A percentile compares a stretch with the other conserved stretches of the same genome.
These are phyloP conservation scores for Euzetes globulus DNA, from an alignment of 2,888 invertebrate genomes.

Conservation along the genomic window DNA sequence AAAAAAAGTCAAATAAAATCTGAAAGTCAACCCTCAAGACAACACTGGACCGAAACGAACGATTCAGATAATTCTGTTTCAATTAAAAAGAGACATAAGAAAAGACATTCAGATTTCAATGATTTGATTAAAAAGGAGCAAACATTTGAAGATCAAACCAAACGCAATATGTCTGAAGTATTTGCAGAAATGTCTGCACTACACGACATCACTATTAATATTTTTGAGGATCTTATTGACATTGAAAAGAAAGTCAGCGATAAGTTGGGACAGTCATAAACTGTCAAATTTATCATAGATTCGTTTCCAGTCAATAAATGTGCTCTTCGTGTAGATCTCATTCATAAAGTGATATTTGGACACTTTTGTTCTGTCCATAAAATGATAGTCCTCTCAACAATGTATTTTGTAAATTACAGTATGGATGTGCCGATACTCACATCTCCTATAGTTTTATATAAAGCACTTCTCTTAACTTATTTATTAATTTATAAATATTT, in stretches of 20 bases:
- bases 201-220: conserved; percentile 34
- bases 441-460: no score
- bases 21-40: neutral
- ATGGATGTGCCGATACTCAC: no score
- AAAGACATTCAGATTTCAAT: conserved; percentile 6
- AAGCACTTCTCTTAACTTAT: neutral
- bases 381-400: neutral
- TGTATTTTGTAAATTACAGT: no score
- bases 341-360: neutral
- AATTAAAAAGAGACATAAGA: neutral
- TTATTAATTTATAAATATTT: no score
- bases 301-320: neutral
- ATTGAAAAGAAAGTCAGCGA: conserved; percentile 28
- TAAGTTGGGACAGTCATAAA: conserved; percentile 25
- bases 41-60: no score
- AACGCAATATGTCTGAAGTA: conserved; percentile 33
- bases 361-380: neutral
- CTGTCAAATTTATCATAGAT: neutral
- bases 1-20: conserved; percentile 19
- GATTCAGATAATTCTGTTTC: neutral
- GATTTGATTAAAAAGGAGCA: neutral
- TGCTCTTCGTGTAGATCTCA: neutral
- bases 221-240: conserved; percentile 32
- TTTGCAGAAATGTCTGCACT: conserved; percentile 34
- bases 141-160: conserved; percentile 34